Evolutionary conservation across 2,888 invertebrate genomes (phyloP).

Genomic region (Caprella mutica): DNA sequence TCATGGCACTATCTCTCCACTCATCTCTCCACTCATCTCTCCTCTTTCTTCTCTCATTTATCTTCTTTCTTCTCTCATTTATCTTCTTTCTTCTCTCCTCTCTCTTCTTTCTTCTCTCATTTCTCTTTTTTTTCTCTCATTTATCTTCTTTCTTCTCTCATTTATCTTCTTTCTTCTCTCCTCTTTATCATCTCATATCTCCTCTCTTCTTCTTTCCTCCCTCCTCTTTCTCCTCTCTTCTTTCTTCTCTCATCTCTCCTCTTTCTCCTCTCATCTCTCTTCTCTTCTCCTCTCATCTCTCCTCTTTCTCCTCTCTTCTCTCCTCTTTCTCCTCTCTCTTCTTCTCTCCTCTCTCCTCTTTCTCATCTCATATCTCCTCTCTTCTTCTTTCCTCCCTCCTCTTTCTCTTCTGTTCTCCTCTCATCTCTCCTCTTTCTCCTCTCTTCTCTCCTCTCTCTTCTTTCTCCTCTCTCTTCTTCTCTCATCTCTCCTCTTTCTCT

Average conservation of each 20-base stretch:
- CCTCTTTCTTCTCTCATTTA: no score
- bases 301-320: background rate
- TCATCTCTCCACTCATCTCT: no score
- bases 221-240: background rate
- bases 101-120: background rate
- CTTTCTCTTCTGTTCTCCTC: background rate
- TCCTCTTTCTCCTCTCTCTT: background rate
- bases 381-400: background rate
- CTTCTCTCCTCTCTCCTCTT: background rate
- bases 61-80: background rate
- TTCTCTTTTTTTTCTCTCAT: no score
- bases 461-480: background rate
- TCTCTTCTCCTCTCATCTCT: background rate
- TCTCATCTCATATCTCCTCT: background rate
- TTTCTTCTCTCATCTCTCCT: background rate
- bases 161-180: background rate
- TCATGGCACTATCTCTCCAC: no score
- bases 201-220: background rate
- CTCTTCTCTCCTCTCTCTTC: background rate
- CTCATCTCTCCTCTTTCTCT: background rate
- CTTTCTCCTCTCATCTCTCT: background rate
- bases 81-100: background rate
- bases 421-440: background rate
- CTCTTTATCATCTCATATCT: background rate
- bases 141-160: background rate